phyloP scores from a whole-genome alignment of 2,797 vertebrate genomes.

The Naso thynnoides region DNA sequence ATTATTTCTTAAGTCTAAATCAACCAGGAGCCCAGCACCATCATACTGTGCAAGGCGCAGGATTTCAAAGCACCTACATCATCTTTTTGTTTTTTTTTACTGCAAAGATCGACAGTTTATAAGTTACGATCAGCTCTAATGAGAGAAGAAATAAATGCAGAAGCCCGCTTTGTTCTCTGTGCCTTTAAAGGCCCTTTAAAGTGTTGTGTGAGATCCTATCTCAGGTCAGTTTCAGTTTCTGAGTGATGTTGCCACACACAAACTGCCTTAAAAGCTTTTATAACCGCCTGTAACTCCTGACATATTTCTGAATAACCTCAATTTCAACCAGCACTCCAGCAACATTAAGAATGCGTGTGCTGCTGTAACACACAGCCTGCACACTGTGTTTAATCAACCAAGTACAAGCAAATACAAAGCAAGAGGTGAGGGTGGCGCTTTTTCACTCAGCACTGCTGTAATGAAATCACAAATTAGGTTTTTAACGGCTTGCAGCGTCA shows the following conservation, averaged over 20 bases:
- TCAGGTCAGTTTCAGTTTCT: not conserved
- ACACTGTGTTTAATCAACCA: constrained; percentile 15
- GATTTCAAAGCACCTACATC: not conserved
- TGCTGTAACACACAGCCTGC: constrained; percentile 11
- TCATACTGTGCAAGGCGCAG: not conserved
- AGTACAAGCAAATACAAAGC: constrained; percentile 11
- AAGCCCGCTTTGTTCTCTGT: not conserved
- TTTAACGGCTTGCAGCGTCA: not conserved
- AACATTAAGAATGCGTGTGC: constrained; percentile 1
- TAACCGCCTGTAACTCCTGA: constrained; percentile 7
- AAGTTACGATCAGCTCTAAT: constrained; percentile 3
- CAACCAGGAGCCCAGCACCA: not conserved
- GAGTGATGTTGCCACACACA: not conserved
- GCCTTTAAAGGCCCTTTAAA: not conserved
- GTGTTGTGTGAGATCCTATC: not conserved
- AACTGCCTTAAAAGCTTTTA: no score
- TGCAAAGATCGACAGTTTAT: not conserved
- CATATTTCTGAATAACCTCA: not conserved
- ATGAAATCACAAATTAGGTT: constrained; percentile 13
- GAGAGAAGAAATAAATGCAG: constrained; percentile 12
- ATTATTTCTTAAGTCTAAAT: not conserved
- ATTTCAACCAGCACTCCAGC: not conserved
- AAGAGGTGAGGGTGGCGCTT: not conserved
- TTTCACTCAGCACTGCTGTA: constrained; percentile 8
- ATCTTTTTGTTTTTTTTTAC: not conserved